Evolutionary conservation across 2,797 vertebrate genomes (phyloP).

Genomic region (Hipposideros larvatus): DNA sequence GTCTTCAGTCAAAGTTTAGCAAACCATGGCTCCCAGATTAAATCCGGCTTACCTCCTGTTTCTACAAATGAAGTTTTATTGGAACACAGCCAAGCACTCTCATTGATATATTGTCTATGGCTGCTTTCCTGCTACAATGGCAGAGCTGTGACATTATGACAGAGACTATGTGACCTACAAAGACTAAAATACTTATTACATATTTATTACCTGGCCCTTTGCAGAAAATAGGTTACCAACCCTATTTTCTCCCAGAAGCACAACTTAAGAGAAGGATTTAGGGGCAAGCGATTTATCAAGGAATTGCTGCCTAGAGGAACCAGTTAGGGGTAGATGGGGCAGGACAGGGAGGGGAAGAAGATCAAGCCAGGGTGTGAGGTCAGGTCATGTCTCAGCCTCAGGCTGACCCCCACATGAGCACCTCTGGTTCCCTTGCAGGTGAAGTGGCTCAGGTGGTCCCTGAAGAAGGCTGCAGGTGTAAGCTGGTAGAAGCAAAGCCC

Average conservation of each 20-base stretch:
- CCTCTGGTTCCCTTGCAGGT: not conserved
- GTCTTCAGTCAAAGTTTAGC: not conserved
- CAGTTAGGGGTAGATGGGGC: not conserved
- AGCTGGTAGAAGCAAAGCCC: not conserved
- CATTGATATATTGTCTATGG: not conserved
- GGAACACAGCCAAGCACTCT: not conserved
- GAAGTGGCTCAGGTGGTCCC: not conserved
- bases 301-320: not conserved
- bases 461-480: not conserved
- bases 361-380: rapidly evolving
- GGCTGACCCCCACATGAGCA: not conserved
- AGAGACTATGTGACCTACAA: not conserved
- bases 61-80: constrained; percentile 57
- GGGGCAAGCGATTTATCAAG: not conserved
- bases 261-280: not conserved
- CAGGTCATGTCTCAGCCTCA: not conserved
- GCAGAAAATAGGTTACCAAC: not conserved
- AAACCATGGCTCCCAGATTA: not conserved
- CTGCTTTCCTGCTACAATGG: not conserved
- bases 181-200: not conserved
- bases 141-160: not conserved
- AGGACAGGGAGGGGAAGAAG: not conserved
- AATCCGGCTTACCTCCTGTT: not conserved
- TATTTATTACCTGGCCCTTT: not conserved
- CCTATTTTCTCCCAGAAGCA: not conserved